A percentile compares a stretch with the other conserved stretches of the same genome.
Conservation (phyloP, 2,797 vertebrate genomes). For the Botia kubotai region DNA sequence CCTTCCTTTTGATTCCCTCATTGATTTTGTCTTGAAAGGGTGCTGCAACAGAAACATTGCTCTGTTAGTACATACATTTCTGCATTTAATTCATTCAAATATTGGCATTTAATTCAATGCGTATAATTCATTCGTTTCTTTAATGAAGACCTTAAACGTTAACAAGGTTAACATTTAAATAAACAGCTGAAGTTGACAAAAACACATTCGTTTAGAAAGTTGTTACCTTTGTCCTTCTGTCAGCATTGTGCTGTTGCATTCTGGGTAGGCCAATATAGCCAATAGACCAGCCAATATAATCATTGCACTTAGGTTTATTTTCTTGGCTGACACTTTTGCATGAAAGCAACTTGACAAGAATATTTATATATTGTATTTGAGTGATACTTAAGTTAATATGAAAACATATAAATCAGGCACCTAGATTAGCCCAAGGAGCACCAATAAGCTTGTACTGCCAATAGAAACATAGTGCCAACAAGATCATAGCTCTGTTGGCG, state of each 20-base stretch:
- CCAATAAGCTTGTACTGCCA: slow-evolving; percentile 43
- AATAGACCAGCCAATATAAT: background rate
- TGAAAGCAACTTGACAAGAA: slow-evolving; percentile 4
- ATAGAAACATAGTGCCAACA: slow-evolving; percentile 42
- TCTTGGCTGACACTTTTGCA: background rate
- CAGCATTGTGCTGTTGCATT: background rate
- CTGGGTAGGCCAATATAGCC: background rate
- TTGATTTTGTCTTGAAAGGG: background rate
- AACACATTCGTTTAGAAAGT: background rate
- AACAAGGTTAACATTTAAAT: background rate
- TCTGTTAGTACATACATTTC: background rate
- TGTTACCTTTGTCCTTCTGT: background rate
- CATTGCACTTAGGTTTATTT: background rate
- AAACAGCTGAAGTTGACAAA: background rate
- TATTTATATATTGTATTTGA: slow-evolving; percentile 12
- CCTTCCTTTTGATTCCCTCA: too few relatives aligned
- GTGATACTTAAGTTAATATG: slow-evolving; percentile 29
- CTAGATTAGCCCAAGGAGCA: slow-evolving; percentile 29
- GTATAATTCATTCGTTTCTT: too few relatives aligned
- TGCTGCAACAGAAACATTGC: background rate
- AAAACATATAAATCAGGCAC: slow-evolving; percentile 42
- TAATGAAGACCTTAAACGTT: too few relatives aligned
- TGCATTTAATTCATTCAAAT: too few relatives aligned
- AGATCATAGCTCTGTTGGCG: slow-evolving; percentile 34
- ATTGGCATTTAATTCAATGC: too few relatives aligned